Percentiles rank a stretch among this genome's conserved stretches.
Evolutionary conservation across 1,140 invertebrate species (phyloP).

Genomic region (Drosophila biarmipes): DNA sequence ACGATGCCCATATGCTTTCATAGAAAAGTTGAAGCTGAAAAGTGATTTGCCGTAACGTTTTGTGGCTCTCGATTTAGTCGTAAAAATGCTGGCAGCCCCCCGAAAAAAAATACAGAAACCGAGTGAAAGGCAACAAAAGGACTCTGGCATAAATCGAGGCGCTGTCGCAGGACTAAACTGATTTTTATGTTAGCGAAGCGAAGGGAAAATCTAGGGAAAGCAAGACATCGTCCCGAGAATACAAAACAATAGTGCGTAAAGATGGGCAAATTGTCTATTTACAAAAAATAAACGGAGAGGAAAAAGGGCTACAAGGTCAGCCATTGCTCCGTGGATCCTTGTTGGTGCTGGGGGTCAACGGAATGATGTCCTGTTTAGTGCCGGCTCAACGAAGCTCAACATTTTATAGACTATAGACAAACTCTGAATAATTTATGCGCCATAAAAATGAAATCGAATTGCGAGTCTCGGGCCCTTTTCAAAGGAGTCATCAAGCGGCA

Average conservation of each 20-base stretch:
- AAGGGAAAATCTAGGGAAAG: neutral
- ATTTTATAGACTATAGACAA: constrained; percentile 78
- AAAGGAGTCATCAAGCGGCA: constrained; percentile 72
- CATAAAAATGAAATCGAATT: constrained; percentile 79
- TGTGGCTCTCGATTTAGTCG: constrained; percentile 70
- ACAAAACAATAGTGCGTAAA: constrained; percentile 75
- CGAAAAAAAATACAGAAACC: constrained; percentile 5
- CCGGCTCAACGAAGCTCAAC: constrained; percentile 69
- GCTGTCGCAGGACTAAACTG: constrained; percentile 69
- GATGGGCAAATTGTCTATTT: constrained; percentile 77
- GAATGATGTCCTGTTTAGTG: constrained; percentile 41
- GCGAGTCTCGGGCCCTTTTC: constrained; percentile 36
- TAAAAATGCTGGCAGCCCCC: constrained; percentile 67
- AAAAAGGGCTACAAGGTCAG: constrained; percentile 73
- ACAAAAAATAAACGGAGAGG: constrained; percentile 10
- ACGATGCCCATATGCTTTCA: constrained; percentile 28
- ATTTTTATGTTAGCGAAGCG: constrained; percentile 58
- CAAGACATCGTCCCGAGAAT: constrained; percentile 20
- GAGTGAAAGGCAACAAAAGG: constrained; percentile 16
- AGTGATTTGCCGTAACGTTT: constrained; percentile 74
- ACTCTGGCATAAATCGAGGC: constrained; percentile 69
- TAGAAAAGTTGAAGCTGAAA: constrained; percentile 50
- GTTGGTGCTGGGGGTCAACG: constrained; percentile 21
- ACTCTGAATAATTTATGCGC: constrained; percentile 77
- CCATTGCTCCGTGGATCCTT: constrained; percentile 21